These are phyloP conservation scores for Limnephilus rhombicus DNA, from an alignment of 2,888 invertebrate genomes.

Conservation along the genomic window DNA sequence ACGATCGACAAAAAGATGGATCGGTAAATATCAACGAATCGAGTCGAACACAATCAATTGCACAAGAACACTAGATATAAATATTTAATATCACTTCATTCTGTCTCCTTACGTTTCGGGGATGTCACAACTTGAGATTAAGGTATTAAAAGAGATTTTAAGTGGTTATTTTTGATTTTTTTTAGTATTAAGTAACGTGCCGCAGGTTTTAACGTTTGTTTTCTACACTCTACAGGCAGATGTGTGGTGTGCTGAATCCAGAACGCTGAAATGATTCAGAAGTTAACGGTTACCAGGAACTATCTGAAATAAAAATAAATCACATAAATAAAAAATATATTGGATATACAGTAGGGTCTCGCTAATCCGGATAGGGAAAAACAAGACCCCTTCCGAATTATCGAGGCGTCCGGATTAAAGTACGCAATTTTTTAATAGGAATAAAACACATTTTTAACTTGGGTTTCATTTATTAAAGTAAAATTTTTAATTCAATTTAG, in stretches of 20 bases:
- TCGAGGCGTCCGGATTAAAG: too few relatives aligned
- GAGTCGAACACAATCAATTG: background rate
- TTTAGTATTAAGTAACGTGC: conserved; percentile 32
- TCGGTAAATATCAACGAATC: background rate
- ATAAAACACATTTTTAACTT: too few relatives aligned
- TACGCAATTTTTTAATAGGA: too few relatives aligned
- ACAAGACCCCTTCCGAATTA: too few relatives aligned
- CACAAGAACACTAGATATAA: background rate
- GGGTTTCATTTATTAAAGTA: too few relatives aligned
- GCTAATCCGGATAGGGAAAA: too few relatives aligned
- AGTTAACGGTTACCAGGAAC: background rate
- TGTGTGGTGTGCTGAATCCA: background rate
- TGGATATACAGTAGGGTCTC: too few relatives aligned
- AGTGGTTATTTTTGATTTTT: background rate
- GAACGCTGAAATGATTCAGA: background rate
- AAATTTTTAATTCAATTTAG: too few relatives aligned
- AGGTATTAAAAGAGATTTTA: background rate
- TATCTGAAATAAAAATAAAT: background rate
- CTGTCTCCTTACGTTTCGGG: background rate
- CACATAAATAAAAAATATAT: background rate
- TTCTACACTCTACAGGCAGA: background rate
- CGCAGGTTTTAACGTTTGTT: conserved; percentile 8
- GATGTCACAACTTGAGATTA: background rate
- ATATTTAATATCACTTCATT: background rate
- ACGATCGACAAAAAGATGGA: background rate